Percentiles rank a stretch among this genome's conserved stretches.
phyloP scores from a whole-genome alignment of 2,888 invertebrate genomes.

The Theretra japonica region DNA sequence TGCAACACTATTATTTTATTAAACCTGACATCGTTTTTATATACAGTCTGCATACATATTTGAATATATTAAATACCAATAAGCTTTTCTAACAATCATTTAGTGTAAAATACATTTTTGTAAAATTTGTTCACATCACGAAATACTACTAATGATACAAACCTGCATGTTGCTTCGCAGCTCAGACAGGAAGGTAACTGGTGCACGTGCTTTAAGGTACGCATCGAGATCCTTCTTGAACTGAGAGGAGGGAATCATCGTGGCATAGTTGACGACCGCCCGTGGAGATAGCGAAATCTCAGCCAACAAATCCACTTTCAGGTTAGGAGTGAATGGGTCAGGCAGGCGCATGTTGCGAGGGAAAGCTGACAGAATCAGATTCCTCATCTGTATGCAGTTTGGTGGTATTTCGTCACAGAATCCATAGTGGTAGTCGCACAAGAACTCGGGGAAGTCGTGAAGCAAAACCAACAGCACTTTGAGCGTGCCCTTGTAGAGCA shows the following conservation, averaged over 20 bases:
- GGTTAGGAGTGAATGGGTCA: slow-evolving; percentile 98
- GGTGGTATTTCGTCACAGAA: slow-evolving; percentile 99
- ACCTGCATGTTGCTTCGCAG: slow-evolving; percentile 95
- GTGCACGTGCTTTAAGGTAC: slow-evolving; percentile 96
- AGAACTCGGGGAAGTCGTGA: slow-evolving; percentile 99
- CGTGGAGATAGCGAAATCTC: slow-evolving; percentile 96
- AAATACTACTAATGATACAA: slow-evolving; percentile 32
- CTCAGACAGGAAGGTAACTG: slow-evolving; percentile 97
- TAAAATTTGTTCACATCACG: slow-evolving; percentile 30
- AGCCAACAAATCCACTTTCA: slow-evolving; percentile 96
- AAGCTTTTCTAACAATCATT: too few relatives aligned
- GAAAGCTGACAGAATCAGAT: slow-evolving; percentile 98
- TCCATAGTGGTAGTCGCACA: slow-evolving; percentile 99
- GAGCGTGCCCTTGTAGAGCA: slow-evolving; percentile 97
- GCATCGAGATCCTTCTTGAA: slow-evolving; percentile 99
- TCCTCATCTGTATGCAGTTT: slow-evolving; percentile 99
- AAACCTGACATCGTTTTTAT: too few relatives aligned
- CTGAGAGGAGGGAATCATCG: slow-evolving; percentile 92
- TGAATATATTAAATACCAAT: too few relatives aligned
- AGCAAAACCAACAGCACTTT: slow-evolving; percentile 96
- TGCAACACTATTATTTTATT: too few relatives aligned
- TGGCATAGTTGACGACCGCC: slow-evolving; percentile 94
- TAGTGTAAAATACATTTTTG: background rate
- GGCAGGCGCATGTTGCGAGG: slow-evolving; percentile 99
- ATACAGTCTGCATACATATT: too few relatives aligned